phyloP scores from a whole-genome alignment of 2,113 vertebrate genomes.

The Anguilla rostrata region DNA sequence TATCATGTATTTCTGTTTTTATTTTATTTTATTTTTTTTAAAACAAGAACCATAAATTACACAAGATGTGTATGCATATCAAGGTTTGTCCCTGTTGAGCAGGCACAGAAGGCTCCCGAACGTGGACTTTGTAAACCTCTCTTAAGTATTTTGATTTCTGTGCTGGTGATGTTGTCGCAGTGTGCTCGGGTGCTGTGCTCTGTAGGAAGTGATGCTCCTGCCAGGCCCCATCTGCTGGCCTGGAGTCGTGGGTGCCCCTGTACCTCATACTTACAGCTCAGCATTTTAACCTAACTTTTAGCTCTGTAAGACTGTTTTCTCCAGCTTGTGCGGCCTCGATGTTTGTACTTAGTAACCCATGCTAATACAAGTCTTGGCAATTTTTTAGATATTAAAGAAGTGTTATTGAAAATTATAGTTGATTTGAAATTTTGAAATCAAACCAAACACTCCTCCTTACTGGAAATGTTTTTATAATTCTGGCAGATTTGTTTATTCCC shows the following conservation, averaged over 20 bases:
- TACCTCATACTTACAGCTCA: neutral
- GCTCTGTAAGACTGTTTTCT: neutral
- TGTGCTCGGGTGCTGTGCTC: neutral
- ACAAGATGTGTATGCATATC: too few species aligned
- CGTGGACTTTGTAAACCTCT: too few species aligned
- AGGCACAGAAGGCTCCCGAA: too few species aligned
- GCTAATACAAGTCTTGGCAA: neutral
- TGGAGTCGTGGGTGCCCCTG: neutral
- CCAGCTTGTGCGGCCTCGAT: neutral
- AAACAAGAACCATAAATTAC: neutral
- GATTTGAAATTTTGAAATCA: neutral
- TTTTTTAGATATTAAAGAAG: neutral
- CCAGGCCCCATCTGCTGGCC: neutral
- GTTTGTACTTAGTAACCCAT: neutral
- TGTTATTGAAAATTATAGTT: neutral
- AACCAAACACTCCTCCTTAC: neutral
- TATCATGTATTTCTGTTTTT: neutral
- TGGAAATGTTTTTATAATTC: constrained; percentile 66
- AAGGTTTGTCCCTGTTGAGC: too few species aligned
- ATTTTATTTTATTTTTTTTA: neutral
- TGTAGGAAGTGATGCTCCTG: neutral
- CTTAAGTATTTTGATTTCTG: neutral
- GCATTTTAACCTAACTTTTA: too few species aligned
- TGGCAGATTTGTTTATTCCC: constrained; percentile 69
- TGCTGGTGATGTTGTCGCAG: constrained; percentile 31